These are phyloP conservation scores for Ceratina japonica DNA, from an alignment of 1,140 invertebrate genomes.

Conservation along the genomic window DNA sequence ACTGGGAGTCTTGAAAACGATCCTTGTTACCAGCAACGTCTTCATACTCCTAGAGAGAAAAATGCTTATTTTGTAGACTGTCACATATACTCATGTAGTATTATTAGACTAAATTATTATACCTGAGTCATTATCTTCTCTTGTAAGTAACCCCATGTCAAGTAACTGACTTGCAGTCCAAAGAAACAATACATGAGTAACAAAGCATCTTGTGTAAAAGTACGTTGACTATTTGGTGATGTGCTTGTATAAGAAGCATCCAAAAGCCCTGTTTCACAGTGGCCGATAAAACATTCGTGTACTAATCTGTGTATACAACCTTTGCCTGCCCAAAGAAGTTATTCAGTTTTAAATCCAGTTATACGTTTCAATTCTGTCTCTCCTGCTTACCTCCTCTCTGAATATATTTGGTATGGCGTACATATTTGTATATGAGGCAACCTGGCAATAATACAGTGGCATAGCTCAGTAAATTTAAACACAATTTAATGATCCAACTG, in stretches of 20 bases:
- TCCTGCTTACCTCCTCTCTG: conserved; percentile 86
- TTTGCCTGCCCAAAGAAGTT: conserved; percentile 69
- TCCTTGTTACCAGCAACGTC: conserved; percentile 81
- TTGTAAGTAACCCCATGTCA: conserved; percentile 97
- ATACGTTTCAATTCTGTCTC: not conserved
- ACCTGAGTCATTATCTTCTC: conserved; percentile 95
- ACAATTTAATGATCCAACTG: conserved; percentile 88
- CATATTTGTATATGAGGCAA: conserved; percentile 91
- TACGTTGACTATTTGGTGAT: conserved; percentile 69
- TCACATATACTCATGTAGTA: not conserved
- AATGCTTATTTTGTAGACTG: not conserved
- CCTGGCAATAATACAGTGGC: conserved; percentile 92
- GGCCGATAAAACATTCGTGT: conserved; percentile 84
- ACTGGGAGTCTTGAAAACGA: conserved; percentile 96
- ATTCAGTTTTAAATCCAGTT: not conserved
- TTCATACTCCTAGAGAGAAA: conserved; percentile 83
- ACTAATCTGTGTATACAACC: conserved; percentile 81
- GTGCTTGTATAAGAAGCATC: conserved; percentile 68
- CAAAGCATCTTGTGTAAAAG: conserved; percentile 80
- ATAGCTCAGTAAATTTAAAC: conserved; percentile 93
- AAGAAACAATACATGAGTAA: conserved; percentile 89
- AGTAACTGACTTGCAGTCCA: conserved; percentile 93
- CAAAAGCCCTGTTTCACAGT: conserved; percentile 75
- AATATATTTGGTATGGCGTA: conserved; percentile 89
- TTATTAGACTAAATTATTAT: conserved; percentile 24